Base-by-base conservation (phyloP, 2,888 invertebrate genomes). In the Leptopilina drosophilae region DNA sequence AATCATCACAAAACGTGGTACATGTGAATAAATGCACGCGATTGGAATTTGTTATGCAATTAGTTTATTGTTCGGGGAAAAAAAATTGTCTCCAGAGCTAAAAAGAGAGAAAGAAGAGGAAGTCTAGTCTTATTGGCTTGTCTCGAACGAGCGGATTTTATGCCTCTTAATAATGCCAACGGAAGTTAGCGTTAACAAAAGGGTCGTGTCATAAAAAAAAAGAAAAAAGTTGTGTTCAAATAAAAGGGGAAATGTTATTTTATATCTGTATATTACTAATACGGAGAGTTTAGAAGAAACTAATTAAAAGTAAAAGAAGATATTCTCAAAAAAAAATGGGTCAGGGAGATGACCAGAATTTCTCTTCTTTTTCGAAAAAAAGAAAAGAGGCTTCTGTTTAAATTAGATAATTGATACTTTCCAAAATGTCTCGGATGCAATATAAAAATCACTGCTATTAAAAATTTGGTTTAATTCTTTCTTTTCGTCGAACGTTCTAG, bases 11-110 rank as follows among this genome's bases (percentile, higher is more conserved):
- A 53, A 33, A 33, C 33, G 53, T 73, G 33, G 33, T 33, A 73
- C 69, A 73, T 73, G 33, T 53, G 53, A 53, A 56, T 53, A 73
- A 73, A 73, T 33, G 53, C 33, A 73, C 53, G 69, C 56, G 53
- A 26, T 56, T 4, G 5, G 69, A 73, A 73, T 73, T 14, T 73
- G 49, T 73, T 73, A 73, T 73, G 56, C 33, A 73, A 73, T 14
- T 53, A 73, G 53, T 26, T 33, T 73, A 73, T 73, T 73, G 56
- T 73, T 53, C 33, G 56, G 9, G 33, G 56, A 20, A 20, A 73
- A 69, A 14, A 73, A 14, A 5, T 33, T 26, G 33, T 26, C 12
- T 14, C 53, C 53, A 15, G 33, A 33, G 15, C 12, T 12, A 49
- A 49, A 49, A 11, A 49, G 49, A 49, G 49, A 9, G 46, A 46